Conservation (phyloP, 2,888 invertebrate species). For the Villa cingulata region DNA sequence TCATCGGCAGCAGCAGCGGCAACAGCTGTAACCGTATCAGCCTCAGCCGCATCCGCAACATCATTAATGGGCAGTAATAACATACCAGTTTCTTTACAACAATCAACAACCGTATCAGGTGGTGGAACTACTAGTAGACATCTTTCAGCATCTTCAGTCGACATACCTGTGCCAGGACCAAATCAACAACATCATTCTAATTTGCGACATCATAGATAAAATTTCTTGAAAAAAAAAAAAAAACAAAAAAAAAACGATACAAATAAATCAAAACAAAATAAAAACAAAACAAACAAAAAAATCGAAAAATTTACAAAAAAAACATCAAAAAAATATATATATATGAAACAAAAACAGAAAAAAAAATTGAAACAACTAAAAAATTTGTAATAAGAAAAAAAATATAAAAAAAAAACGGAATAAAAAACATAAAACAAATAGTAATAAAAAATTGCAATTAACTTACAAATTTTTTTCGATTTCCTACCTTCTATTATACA, state of each 20-base stretch:
- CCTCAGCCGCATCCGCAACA: too few relatives aligned
- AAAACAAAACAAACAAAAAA: too few relatives aligned
- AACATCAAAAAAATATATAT: too few relatives aligned
- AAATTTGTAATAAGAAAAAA: too few relatives aligned
- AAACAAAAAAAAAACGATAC: neutral
- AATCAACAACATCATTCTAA: conserved; percentile 10
- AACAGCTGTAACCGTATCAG: too few relatives aligned
- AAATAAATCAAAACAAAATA: too few relatives aligned
- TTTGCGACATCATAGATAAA: conserved; percentile 6
- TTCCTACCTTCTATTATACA: neutral
- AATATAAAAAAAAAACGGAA: neutral
- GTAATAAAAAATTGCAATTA: neutral
- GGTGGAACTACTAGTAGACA: conserved; percentile 1
- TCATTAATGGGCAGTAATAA: too few relatives aligned
- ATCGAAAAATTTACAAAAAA: too few relatives aligned
- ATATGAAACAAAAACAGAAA: too few relatives aligned
- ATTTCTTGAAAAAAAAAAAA: neutral
- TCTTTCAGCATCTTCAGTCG: conserved; percentile 11
- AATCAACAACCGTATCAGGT: neutral
- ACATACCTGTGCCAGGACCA: conserved; percentile 13
- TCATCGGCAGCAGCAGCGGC: neutral
- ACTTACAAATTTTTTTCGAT: neutral
- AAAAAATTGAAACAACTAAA: too few relatives aligned
- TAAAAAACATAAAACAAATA: neutral
- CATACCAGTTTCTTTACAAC: neutral